These are phyloP conservation scores for Poeciliopsis occidentalis DNA, from an alignment of 2,113 vertebrate genomes.

Conservation along the genomic window DNA sequence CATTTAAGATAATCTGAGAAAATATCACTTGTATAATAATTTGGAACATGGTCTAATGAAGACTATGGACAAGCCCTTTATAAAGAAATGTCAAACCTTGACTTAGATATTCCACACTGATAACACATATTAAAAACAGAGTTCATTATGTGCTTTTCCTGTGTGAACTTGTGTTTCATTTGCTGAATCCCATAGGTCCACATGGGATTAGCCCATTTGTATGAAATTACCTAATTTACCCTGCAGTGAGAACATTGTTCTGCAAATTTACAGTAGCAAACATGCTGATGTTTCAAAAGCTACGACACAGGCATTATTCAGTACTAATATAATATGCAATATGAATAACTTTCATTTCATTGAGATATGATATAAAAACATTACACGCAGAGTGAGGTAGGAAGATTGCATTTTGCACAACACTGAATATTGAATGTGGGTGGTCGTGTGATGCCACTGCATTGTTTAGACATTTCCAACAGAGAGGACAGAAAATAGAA, in stretches of 20 bases:
- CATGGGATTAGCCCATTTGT: slow-evolving; percentile 5
- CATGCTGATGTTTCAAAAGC: slow-evolving; percentile 53
- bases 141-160: neutral
- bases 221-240: neutral
- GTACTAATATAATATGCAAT: slow-evolving; percentile 42
- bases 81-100: neutral
- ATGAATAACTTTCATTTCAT: slow-evolving; percentile 48
- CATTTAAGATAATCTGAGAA: no score
- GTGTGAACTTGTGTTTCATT: neutral
- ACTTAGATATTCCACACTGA: neutral
- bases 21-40: no score
- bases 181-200: slow-evolving; percentile 6
- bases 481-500: slow-evolving; percentile 28
- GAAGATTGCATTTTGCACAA: slow-evolving; percentile 47
- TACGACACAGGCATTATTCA: slow-evolving; percentile 27
- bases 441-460: slow-evolving; percentile 27
- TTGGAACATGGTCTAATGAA: neutral
- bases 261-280: slow-evolving; percentile 25
- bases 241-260: slow-evolving; percentile 17
- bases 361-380: slow-evolving; percentile 46
- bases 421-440: slow-evolving; percentile 59
- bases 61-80: neutral
- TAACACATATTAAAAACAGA: neutral
- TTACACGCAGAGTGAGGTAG: slow-evolving; percentile 39
- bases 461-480: slow-evolving; percentile 44